Evolutionary conservation across 2,797 vertebrate species (phyloP), one percentile per base, ranked within the genome.

Genomic region (Podarcis siculus): DNA sequence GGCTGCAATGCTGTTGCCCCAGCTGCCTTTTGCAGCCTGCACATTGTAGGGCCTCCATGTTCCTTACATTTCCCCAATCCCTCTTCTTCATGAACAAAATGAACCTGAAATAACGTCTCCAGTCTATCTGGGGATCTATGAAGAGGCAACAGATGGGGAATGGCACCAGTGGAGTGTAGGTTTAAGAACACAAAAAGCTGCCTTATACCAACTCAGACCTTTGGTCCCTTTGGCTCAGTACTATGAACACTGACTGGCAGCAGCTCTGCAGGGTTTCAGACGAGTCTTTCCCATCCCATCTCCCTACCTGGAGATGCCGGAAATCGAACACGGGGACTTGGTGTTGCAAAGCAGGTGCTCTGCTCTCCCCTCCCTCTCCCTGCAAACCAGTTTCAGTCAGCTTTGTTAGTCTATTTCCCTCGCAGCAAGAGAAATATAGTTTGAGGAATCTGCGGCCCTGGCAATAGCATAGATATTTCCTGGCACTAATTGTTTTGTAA

Each of bases 21-120:
- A 76, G 91, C 64, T 2, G 86, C 45, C 1, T 92, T 93, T 94
- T 90, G 79, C 10, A 87, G 91, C 92, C 86, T 61, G 69, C 90
- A 25, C 0, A 0, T 79, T 89, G 35, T 0, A 1, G 2, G 0
- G 82, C 84, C 88, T 87, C 82, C 2, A 15, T 78, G 87, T 89
- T 23, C 58, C 58, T 27, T 8, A 13, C 79, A 23, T 37, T 90
- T 86, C 90, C 13, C 13, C 13, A 55, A 55, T 55, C 3, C 87
- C 90, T 79, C 82, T 42, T 86, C 77, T 61, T 1, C 81, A 27
- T 37, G 69, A 94, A 67, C 86, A 88, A 86, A 90, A 90, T 89
- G 87, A 86, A 85, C 84, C 88, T 79, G 83, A 9, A 25, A 80
- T 19, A 79, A 83, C 1, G n/a, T 3, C 72, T 39, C 15, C 0